Percentiles rank a stretch among this genome's conserved stretches.
phyloP scores from a whole-genome alignment of 2,113 vertebrate genomes.

The Myodes glareolus region DNA sequence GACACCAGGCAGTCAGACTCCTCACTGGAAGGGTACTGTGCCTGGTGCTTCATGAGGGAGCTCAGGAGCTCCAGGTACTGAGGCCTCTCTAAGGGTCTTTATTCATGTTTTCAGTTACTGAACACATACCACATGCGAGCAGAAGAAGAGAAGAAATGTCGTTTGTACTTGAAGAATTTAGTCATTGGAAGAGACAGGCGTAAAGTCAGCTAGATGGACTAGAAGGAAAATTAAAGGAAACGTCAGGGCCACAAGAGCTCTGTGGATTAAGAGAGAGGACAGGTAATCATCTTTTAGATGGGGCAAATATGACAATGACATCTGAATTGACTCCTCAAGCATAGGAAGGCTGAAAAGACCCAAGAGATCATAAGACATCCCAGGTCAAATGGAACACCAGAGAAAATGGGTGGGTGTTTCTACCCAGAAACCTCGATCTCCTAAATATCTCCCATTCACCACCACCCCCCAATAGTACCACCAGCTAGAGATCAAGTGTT shows the following conservation, averaged over 20 bases:
- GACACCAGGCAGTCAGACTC: background rate
- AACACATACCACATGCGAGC: background rate
- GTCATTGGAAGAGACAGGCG: background rate
- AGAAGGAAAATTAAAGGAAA: slow-evolving; percentile 17
- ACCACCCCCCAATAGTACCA: background rate
- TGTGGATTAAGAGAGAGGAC: background rate
- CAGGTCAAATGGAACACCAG: background rate
- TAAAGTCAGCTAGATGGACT: background rate
- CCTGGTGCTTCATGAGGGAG: background rate
- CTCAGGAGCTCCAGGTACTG: too few species aligned
- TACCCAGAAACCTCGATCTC: background rate
- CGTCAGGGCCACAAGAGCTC: background rate
- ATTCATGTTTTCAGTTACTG: background rate
- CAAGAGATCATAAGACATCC: background rate
- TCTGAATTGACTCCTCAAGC: background rate
- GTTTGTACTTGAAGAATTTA: background rate
- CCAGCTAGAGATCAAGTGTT: background rate
- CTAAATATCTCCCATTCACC: background rate
- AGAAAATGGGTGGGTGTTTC: background rate
- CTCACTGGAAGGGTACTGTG: background rate
- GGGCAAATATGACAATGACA: fast-evolving
- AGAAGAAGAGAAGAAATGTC: background rate
- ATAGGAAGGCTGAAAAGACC: background rate
- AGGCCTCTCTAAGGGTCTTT: background rate
- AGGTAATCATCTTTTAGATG: background rate